These are phyloP conservation scores for Sporophila hypoxantha DNA, from an alignment of 2,113 vertebrate species.

Conservation along the genomic window DNA sequence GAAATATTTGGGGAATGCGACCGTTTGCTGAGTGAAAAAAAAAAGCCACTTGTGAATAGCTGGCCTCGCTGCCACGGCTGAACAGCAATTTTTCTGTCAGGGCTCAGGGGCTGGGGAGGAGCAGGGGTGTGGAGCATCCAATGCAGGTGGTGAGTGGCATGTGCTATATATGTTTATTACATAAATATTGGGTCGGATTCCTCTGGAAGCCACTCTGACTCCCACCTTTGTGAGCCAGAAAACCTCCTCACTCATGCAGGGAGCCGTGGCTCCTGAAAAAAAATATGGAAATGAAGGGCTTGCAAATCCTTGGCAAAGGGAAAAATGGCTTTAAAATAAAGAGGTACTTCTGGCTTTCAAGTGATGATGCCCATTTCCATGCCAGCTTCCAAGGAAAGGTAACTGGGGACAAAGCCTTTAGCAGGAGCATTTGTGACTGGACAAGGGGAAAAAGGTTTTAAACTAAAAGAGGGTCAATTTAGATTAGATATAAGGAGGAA, in stretches of 20 bases:
- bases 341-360: background rate
- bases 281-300: background rate
- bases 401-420: background rate
- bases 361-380: background rate
- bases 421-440: background rate
- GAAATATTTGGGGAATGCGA: conserved; percentile 59
- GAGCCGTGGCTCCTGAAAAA: background rate
- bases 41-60: conserved; percentile 52
- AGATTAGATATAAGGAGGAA: background rate
- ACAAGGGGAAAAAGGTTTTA: background rate
- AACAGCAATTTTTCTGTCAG: conserved; percentile 45
- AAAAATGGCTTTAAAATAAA: background rate
- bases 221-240: background rate
- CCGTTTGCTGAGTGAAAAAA: conserved; percentile 36
- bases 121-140: background rate
- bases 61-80: background rate
- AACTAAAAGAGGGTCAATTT: background rate
- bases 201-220: background rate
- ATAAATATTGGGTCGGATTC: conserved; percentile 6
- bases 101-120: conserved; percentile 7
- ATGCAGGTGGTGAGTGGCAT: background rate
- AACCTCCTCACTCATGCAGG: background rate
- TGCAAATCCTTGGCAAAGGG: background rate
- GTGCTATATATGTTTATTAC: background rate
- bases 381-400: background rate